A percentile compares a stretch with the other conserved stretches of the same genome.
phyloP scores from a whole-genome alignment of 1,140 invertebrate species.

The Adoxophyes honmai region DNA sequence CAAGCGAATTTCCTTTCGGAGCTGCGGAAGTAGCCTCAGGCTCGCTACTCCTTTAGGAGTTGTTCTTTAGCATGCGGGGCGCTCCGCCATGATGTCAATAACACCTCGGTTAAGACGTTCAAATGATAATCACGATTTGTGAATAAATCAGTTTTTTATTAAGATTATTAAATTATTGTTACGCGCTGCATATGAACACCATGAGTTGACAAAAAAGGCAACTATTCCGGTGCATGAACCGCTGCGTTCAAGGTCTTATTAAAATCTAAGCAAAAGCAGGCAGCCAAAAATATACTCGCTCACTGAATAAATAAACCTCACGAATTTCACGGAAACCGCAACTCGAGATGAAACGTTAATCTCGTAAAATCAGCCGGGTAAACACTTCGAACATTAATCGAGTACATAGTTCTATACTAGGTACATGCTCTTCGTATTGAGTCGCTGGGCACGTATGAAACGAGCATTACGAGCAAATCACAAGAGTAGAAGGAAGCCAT shows the following conservation, averaged over 20 bases:
- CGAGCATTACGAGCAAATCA: constrained; percentile 34
- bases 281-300: too few relatives aligned
- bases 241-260: too few relatives aligned
- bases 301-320: not conserved
- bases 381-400: not conserved
- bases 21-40: constrained; percentile 54
- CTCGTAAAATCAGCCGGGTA: not conserved
- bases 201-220: too few relatives aligned
- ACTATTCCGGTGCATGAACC: too few relatives aligned
- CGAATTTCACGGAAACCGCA: not conserved
- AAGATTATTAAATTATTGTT: too few relatives aligned
- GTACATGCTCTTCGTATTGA: constrained; percentile 30
- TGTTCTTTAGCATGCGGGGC: constrained; percentile 54
- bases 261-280: too few relatives aligned
- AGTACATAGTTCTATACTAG: not conserved
- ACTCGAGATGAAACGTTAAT: not conserved
- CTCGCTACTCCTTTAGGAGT: constrained; percentile 30
- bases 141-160: not conserved
- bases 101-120: constrained; percentile 20
- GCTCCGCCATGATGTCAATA: constrained; percentile 37
- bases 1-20: constrained; percentile 66
- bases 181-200: too few relatives aligned
- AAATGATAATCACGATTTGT: not conserved
- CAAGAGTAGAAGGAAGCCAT: constrained; percentile 12
- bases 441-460: constrained; percentile 31